Evolutionary conservation across 2,797 vertebrate species (phyloP).

Genomic region (Catostomus latipinnis): DNA sequence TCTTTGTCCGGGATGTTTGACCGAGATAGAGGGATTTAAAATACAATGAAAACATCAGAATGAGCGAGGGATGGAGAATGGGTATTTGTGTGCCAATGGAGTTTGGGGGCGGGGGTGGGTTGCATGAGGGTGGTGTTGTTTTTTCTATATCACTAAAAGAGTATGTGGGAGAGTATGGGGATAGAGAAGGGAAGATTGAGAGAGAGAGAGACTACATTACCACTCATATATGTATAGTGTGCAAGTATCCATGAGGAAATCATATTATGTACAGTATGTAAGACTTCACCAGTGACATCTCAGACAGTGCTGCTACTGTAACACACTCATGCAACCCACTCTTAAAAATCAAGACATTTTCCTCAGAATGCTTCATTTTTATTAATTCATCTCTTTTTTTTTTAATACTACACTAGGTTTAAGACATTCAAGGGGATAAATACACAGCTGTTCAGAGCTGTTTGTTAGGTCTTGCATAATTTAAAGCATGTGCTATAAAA

Average conservation of each 20-base stretch:
- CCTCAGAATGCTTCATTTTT: neutral
- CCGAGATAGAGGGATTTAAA: conserved; percentile 53
- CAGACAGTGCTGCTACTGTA: conserved; percentile 15
- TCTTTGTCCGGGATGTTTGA: conserved; percentile 38
- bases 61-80: conserved; percentile 44
- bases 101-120: neutral
- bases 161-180: conserved; percentile 73
- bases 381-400: neutral
- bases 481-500: conserved; percentile 45
- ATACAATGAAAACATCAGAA: conserved; percentile 56
- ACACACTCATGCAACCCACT: neutral
- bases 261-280: conserved; percentile 67
- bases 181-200: conserved; percentile 44
- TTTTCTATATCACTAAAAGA: conserved; percentile 81
- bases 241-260: conserved; percentile 65
- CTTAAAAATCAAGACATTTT: neutral
- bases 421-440: neutral
- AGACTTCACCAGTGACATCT: conserved; percentile 66
- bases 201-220: conserved; percentile 62
- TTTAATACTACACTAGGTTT: neutral
- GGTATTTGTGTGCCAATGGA: conserved; percentile 37
- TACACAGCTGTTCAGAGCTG: conserved; percentile 16
- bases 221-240: conserved; percentile 66
- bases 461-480: conserved; percentile 52
- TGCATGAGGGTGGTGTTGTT: conserved; percentile 65